Percentiles rank a stretch among this genome's conserved stretches.
These are phyloP conservation scores for Euschistus heros DNA, from an alignment of 1,140 invertebrate genomes.

Conservation along the genomic window DNA sequence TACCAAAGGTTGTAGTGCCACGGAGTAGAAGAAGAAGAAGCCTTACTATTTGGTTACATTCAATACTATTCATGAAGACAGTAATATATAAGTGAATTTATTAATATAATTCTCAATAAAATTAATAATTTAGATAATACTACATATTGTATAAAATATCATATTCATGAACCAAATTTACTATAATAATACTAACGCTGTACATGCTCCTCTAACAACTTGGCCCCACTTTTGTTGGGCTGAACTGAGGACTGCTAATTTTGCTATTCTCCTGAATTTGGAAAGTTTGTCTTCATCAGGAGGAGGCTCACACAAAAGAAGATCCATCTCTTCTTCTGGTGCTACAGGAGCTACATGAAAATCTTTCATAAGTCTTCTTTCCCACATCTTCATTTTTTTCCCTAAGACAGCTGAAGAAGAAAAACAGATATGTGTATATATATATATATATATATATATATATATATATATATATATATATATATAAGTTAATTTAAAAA, in stretches of 20 bases:
- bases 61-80: too few relatives aligned
- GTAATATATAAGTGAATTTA: too few relatives aligned
- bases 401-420: slow-evolving; percentile 16
- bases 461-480: too few relatives aligned
- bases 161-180: neutral
- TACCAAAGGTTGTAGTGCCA: too few relatives aligned
- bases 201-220: slow-evolving; percentile 47
- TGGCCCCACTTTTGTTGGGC: slow-evolving; percentile 57
- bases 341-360: slow-evolving; percentile 67
- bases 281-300: slow-evolving; percentile 51
- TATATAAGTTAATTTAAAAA: too few relatives aligned
- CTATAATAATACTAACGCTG: slow-evolving; percentile 39
- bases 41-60: too few relatives aligned
- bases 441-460: too few relatives aligned
- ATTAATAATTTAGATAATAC: neutral
- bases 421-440: too few relatives aligned
- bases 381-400: slow-evolving; percentile 68
- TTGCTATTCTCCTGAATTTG: slow-evolving; percentile 59
- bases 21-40: too few relatives aligned
- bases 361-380: slow-evolving; percentile 71
- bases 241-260: slow-evolving; percentile 53
- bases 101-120: neutral
- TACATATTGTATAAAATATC: neutral
- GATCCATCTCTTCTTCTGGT: slow-evolving; percentile 42
- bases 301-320: slow-evolving; percentile 36